Evolutionary conservation across 2,113 vertebrate species (phyloP).

Genomic region (Pelvicachromis taeniatus): DNA sequence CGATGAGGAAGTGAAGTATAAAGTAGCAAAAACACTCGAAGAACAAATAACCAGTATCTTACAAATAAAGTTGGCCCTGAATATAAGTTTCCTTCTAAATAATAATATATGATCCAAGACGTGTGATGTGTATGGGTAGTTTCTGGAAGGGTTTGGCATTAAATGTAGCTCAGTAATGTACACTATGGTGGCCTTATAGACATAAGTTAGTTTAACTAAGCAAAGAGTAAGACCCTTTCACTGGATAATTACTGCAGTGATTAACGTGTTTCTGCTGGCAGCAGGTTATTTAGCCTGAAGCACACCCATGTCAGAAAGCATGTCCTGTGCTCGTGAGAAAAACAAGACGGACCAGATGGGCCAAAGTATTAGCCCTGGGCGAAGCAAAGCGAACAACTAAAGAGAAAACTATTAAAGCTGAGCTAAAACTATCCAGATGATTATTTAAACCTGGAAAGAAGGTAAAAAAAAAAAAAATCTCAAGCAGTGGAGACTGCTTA

Average conservation of each 20-base stretch:
- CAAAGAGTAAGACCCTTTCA: neutral
- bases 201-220: neutral
- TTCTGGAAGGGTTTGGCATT: neutral
- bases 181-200: neutral
- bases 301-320: neutral
- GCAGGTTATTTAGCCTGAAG: neutral
- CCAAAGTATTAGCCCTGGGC: neutral
- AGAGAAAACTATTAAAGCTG: neutral
- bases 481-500: too few relatives aligned
- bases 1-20: neutral
- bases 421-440: neutral
- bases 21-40: neutral
- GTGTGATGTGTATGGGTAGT: fast-evolving
- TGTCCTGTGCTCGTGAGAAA: neutral
- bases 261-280: neutral
- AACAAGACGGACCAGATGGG: neutral
- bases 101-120: neutral
- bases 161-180: neutral
- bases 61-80: neutral
- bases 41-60: neutral
- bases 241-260: neutral
- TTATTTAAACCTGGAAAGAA: neutral
- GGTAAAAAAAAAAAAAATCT: too few relatives aligned
- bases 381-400: neutral
- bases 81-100: neutral